A percentile compares a stretch with the other conserved stretches of the same genome.
phyloP scores from a whole-genome alignment of 2,888 invertebrate species.

The Ochlodes sylvanus region DNA sequence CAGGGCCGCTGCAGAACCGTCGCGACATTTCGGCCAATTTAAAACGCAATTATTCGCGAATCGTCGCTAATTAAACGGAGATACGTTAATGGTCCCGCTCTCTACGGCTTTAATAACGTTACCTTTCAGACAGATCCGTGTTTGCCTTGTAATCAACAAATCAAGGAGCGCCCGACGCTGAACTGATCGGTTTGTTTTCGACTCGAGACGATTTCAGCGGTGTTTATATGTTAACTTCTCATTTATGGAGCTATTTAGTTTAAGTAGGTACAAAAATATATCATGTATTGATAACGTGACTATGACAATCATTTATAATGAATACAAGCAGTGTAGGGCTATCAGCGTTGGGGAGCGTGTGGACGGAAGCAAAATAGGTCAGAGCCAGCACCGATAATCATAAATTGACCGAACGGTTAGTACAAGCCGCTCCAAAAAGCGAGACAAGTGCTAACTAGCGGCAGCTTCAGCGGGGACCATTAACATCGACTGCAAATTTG shows the following conservation, averaged over 20 bases:
- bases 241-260: no score
- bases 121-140: slow-evolving; percentile 42
- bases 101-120: slow-evolving; percentile 41
- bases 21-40: slow-evolving; percentile 54
- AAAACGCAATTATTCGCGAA: slow-evolving; percentile 69
- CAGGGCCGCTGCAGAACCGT: slow-evolving; percentile 1
- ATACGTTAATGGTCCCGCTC: slow-evolving; percentile 49
- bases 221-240: background rate
- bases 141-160: slow-evolving; percentile 47
- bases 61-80: slow-evolving; percentile 69
- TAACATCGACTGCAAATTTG: slow-evolving; percentile 28
- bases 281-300: no score
- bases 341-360: no score
- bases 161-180: slow-evolving; percentile 37
- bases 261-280: no score
- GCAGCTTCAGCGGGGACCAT: slow-evolving; percentile 20
- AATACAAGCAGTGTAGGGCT: no score
- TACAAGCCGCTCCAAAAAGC: slow-evolving; percentile 19
- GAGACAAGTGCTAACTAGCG: slow-evolving; percentile 30
- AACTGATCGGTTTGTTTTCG: background rate
- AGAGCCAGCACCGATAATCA: background rate
- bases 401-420: slow-evolving; percentile 15
- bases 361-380: background rate
- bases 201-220: background rate
- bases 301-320: no score